phyloP scores from a whole-genome alignment of 1,140 invertebrate species.

The Bacillus rossius region DNA sequence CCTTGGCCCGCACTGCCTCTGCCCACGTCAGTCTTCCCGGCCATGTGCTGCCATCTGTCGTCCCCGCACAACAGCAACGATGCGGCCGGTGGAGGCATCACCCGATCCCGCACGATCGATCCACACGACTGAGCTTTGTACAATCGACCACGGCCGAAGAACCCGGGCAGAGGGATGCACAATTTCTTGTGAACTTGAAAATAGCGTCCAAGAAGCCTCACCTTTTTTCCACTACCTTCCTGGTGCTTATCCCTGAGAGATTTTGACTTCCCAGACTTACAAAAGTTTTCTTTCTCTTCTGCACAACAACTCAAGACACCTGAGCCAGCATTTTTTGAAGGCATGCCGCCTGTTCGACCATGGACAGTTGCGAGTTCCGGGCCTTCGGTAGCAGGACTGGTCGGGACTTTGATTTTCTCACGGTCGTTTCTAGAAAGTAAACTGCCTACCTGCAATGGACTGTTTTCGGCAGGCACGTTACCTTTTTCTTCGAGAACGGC shows the following conservation, averaged over 20 bases:
- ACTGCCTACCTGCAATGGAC: too few relatives aligned
- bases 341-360: too few relatives aligned
- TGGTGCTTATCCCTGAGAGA: conserved; percentile 8
- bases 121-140: conserved; percentile 56
- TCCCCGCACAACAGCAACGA: conserved; percentile 38
- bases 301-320: background rate
- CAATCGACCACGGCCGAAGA: conserved; percentile 47
- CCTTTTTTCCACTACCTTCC: conserved; percentile 41
- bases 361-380: too few relatives aligned
- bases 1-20: conserved; percentile 40
- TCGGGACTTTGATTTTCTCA: too few relatives aligned
- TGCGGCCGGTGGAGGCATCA: conserved; percentile 38
- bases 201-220: conserved; percentile 55
- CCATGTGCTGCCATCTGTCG: conserved; percentile 38
- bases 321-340: background rate
- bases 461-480: too few relatives aligned
- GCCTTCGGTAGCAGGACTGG: too few relatives aligned
- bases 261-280: background rate
- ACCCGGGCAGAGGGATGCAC: conserved; percentile 48
- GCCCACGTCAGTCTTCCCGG: conserved; percentile 25
- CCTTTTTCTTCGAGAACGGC: too few relatives aligned
- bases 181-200: conserved; percentile 57
- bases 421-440: too few relatives aligned
- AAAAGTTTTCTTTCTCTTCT: conserved; percentile 13
- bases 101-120: conserved; percentile 47